Evolutionary conservation across 2,113 vertebrate species (phyloP), one percentile per base, ranked within the genome.

Genomic region (Eidolon helvum): DNA sequence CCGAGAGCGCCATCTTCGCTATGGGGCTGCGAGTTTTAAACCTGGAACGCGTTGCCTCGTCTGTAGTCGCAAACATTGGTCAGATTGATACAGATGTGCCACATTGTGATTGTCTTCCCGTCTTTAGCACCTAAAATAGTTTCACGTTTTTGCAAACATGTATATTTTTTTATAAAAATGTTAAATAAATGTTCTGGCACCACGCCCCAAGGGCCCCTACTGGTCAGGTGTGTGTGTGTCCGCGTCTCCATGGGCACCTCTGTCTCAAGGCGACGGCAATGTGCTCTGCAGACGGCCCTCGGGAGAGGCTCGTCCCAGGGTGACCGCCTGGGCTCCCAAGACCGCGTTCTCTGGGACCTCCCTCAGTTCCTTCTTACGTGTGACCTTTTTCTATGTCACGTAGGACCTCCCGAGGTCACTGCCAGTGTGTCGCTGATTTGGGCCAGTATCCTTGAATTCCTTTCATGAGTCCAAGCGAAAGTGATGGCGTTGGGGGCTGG

Each of bases 201-300:
- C 11, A 28, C 24, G 45, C 28, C 26, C 24, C 33, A 30, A 83
- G 50, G 59, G 45, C 12, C 43, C n/a, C 21, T 63, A 2, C 8
- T 55, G 59, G 45, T 53, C 45, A 82, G 30, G 14, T 4, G 18
- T 45, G 48, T 12, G 48, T 50, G 72, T 43, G 65, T 88, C 55
- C 18, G 0, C n/a, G 75, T 61, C 28, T 43, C 26, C 0, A 1
- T 10, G 18, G 24, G 79, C 55, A 24, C 55, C 18, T 6, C 2
- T 30, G 1, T 35, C 10, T 1, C 40, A 21, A 3, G 0, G 0
- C 26, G 3, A 1, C 4, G 0, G 0, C 18, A 3, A 1, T 21
- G 9, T 57, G n/a, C 15, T 77, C 48, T 66, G 9, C 14, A 24
- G 35, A 28, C 26, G n/a, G 30, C 43, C 55, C 35, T 82, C 43